These are phyloP conservation scores for Magallana gigas DNA, from an alignment of 1,140 invertebrate species.

Conservation along the genomic window DNA sequence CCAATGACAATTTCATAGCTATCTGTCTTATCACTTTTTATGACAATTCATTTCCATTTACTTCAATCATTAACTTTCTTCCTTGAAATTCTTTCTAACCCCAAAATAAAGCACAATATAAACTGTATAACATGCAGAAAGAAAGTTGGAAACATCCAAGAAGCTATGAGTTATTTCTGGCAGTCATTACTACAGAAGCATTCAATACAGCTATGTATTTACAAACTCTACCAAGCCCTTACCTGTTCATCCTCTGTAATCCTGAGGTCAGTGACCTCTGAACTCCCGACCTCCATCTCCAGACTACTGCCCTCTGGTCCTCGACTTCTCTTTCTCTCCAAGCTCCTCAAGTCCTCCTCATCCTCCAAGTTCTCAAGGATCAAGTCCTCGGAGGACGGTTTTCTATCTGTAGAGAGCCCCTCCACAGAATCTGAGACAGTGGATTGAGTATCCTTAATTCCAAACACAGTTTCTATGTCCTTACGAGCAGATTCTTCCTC, in stretches of 20 bases:
- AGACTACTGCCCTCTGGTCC: constrained; percentile 51
- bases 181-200: too few species aligned
- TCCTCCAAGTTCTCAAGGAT: constrained; percentile 71
- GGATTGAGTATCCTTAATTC: constrained; percentile 76
- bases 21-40: too few species aligned
- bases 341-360: constrained; percentile 58
- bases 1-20: too few species aligned
- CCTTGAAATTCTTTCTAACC: too few species aligned
- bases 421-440: constrained; percentile 31
- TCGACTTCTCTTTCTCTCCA: constrained; percentile 58
- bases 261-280: constrained; percentile 55
- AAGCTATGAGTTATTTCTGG: too few species aligned
- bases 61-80: too few species aligned
- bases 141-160: too few species aligned
- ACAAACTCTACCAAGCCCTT: neutral
- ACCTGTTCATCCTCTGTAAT: constrained; percentile 58
- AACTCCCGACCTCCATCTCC: constrained; percentile 63
- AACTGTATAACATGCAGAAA: too few species aligned
- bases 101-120: too few species aligned
- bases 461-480: constrained; percentile 90
- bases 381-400: constrained; percentile 61
- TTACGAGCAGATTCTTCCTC: constrained; percentile 91
- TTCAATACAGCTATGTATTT: too few species aligned
- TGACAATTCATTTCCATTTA: too few species aligned
- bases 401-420: constrained; percentile 32